Base-by-base conservation (phyloP, 1,140 invertebrate species). In the Cherax destructor region DNA sequence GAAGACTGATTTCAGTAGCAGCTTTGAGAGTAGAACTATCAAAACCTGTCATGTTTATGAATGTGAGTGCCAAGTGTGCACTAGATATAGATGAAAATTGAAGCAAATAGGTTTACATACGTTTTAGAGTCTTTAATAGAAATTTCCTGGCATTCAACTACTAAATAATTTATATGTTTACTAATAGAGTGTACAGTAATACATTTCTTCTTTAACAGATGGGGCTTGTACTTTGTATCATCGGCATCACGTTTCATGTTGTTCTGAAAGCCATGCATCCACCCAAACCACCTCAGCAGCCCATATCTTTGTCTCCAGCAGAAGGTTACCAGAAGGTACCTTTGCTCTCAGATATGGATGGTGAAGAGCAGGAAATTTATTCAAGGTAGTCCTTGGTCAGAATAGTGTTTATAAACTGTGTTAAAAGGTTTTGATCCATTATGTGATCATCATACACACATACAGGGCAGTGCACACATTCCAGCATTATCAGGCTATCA, bases 191-290 rank as follows among this genome's bases (percentile, higher is more conserved):
- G 13, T 13, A 56, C 9, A 56, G 6, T 7, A 61, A 49, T 4
- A 7, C 41, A 2, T 50, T 21, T 94, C 94, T 94, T 95, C 92
- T 96, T 96, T 79, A 94, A 98, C 96, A 97, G 30, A 94, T 98
- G 47, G 99, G 99, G 4, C 94, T 99, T 65, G 94, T 97, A 11
- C 95, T 99, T 16, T 99, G 99, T 94, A 95, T 99, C 90, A 95
- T 96, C 80, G 99, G 99, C 83, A 99, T 99, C 93, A 95, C 95
- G 13, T 95, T 97, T 79, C 99, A 99, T 94, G 96, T 99, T 30
- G 94, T 97, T 47, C 96, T 98, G 93, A 99, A 99, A 93, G 93
- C 93, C 72, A 24, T 81, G 9, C 74, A 92, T 61, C 92, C 88
- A 5, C 83, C 84, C 9, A 89, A 92, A 11, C 77, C 83, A 16